phyloP scores from a whole-genome alignment of 2,113 vertebrate species.

The Rhynchomys soricoides region DNA sequence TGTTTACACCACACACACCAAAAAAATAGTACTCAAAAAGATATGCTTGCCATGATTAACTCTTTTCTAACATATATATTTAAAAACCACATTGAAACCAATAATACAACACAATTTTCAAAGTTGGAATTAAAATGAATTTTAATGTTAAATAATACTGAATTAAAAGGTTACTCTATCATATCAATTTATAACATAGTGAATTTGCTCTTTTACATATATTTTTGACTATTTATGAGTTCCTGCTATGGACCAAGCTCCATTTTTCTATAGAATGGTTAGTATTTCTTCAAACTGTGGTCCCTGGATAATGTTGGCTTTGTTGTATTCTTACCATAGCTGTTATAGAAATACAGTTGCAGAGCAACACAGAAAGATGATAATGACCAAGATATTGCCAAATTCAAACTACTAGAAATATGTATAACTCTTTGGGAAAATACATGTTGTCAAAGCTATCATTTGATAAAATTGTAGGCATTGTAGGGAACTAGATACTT shows the following conservation, averaged over 20 bases:
- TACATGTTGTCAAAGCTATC: not conserved
- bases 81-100: not conserved
- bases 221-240: not conserved
- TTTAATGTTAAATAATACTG: not conserved
- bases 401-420: slow-evolving; percentile 41
- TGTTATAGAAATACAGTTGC: slow-evolving; percentile 23
- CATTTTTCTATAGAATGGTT: not conserved
- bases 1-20: too few relatives aligned
- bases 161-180: not conserved
- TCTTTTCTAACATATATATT: not conserved
- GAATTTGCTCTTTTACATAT: not conserved
- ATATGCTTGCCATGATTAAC: not conserved
- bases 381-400: not conserved
- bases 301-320: not conserved
- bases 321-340: slow-evolving; percentile 51
- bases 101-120: not conserved
- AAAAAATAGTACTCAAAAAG: not conserved
- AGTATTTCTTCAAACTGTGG: not conserved
- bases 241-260: not conserved
- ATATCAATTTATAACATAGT: not conserved
- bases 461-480: not conserved
- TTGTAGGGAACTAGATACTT: not conserved
- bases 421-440: not conserved
- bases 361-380: not conserved
- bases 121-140: not conserved